Evolutionary conservation across 2,888 invertebrate species (phyloP).

Genomic region (Lordiphosa andalusiaca): DNA sequence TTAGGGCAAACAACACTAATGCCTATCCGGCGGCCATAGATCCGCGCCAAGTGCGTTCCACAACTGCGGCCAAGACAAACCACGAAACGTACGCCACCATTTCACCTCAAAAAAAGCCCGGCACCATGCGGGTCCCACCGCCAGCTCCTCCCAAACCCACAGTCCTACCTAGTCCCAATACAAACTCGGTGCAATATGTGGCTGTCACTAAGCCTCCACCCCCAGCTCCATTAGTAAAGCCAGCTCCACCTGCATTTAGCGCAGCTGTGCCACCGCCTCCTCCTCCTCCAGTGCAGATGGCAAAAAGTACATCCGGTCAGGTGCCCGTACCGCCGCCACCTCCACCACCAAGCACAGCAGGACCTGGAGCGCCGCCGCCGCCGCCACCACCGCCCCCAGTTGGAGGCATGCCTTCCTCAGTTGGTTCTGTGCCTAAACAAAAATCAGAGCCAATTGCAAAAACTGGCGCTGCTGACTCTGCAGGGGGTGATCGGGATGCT

Average conservation of each 20-base stretch:
- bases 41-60: constrained; percentile 30
- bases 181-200: constrained; percentile 21
- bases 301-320: constrained; percentile 7
- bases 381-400: constrained; percentile 35
- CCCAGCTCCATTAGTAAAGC: constrained; percentile 21
- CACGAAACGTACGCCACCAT: constrained; percentile 51
- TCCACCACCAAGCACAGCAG: constrained; percentile 13
- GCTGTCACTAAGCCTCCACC: constrained; percentile 17
- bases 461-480: constrained; percentile 9
- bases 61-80: constrained; percentile 9
- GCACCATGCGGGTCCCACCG: constrained; percentile 50
- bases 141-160: constrained; percentile 50
- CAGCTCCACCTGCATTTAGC: not conserved
- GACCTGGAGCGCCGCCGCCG: constrained; percentile 6
- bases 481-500: constrained; percentile 54
- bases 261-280: not conserved
- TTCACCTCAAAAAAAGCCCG: constrained; percentile 46
- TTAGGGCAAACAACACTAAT: constrained; percentile 52
- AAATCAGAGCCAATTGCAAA: constrained; percentile 30
- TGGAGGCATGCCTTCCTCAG: constrained; percentile 24
- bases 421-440: constrained; percentile 19
- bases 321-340: constrained; percentile 24
- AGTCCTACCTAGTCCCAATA: constrained; percentile 27
- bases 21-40: constrained; percentile 37
- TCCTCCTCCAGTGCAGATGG: constrained; percentile 19